Conservation (phyloP, 1,140 invertebrate genomes). For the Helicorthomorpha holstii region DNA sequence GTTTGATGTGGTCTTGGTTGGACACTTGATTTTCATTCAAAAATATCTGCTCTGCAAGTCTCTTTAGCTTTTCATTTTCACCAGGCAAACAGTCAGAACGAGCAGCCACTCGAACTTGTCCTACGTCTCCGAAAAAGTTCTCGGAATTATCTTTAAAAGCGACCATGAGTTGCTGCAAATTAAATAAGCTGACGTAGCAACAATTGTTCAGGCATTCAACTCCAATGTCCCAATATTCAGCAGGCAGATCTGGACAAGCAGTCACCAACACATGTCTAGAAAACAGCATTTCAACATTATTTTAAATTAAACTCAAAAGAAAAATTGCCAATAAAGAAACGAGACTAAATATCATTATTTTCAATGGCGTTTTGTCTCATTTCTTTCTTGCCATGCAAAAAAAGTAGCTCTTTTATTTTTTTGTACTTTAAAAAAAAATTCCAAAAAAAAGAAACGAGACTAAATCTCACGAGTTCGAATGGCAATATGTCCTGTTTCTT, state of each 20-base stretch:
- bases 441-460: too few species aligned
- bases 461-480: too few species aligned
- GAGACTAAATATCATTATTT: too few species aligned
- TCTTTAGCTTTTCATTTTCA: conserved; percentile 61
- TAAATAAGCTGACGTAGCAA: conserved; percentile 61
- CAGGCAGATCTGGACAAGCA: conserved; percentile 56
- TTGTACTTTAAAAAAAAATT: too few species aligned
- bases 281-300: conserved; percentile 57
- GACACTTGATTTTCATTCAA: too few species aligned
- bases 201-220: conserved; percentile 59
- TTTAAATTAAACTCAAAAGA: conserved; percentile 60
- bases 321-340: conserved; percentile 44
- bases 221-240: conserved; percentile 67
- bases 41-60: conserved; percentile 67
- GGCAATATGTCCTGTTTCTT: too few species aligned
- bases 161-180: conserved; percentile 63
- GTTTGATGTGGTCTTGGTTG: too few species aligned
- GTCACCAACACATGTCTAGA: conserved; percentile 62
- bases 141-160: conserved; percentile 76
- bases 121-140: conserved; percentile 80
- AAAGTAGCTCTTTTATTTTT: too few species aligned
- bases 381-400: too few species aligned
- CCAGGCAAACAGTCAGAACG: conserved; percentile 61
- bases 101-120: conserved; percentile 82
- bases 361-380: too few species aligned